Evolutionary conservation across 2,888 invertebrate species (phyloP).

Genomic region (Drosophila quasianomalipes): DNA sequence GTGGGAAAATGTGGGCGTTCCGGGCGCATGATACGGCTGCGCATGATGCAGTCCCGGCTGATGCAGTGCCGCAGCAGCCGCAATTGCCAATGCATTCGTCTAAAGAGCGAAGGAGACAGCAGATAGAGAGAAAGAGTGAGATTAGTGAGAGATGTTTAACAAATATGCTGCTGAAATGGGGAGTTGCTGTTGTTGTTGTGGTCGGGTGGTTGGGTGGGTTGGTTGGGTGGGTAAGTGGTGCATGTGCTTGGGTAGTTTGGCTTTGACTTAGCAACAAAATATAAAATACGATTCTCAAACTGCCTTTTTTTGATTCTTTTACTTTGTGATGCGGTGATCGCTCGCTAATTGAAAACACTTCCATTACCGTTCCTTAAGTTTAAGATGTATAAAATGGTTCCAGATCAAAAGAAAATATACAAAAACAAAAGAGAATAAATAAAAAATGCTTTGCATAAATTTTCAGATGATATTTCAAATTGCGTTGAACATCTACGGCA

Average conservation of each 20-base stretch:
- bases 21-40: conserved; percentile 81
- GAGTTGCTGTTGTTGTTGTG: background rate
- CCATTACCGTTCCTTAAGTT: background rate
- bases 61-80: conserved; percentile 64
- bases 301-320: background rate
- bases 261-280: conserved; percentile 32
- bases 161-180: background rate
- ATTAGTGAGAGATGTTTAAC: background rate
- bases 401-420: background rate
- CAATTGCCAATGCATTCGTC: conserved; percentile 50
- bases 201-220: background rate
- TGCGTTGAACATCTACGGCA: background rate
- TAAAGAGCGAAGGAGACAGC: conserved; percentile 13
- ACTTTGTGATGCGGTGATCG: conserved; percentile 2
- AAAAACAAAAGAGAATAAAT: background rate
- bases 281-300: conserved; percentile 26
- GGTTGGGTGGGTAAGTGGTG: background rate
- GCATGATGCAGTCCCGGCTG: conserved; percentile 81
- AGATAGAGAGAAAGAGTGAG: background rate
- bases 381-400: background rate
- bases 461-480: background rate
- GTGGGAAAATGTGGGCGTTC: conserved; percentile 80
- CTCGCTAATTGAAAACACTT: background rate
- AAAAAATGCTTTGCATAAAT: background rate
- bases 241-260: conserved; percentile 1